phyloP scores from a whole-genome alignment of 1,140 invertebrate genomes.

The Heterodera carotae region DNA sequence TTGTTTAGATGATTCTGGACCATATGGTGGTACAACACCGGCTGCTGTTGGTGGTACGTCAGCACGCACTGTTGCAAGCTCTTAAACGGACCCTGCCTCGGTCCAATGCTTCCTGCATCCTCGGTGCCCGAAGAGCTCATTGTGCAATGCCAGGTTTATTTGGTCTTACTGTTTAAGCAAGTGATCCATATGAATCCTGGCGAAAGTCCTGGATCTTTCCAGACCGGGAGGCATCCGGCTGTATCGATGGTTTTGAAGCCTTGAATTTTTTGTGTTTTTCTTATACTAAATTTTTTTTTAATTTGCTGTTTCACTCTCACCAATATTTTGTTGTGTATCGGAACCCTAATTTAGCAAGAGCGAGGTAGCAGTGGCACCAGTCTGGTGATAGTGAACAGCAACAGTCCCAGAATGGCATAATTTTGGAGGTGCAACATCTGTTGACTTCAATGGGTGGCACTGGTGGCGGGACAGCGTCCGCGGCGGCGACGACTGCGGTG shows the following conservation, averaged over 20 bases:
- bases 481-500: background rate
- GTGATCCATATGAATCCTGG: too few species aligned
- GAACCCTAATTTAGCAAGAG: too few species aligned
- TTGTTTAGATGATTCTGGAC: constrained; percentile 23
- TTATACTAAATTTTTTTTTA: too few species aligned
- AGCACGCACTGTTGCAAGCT: background rate
- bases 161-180: too few species aligned
- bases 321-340: too few species aligned
- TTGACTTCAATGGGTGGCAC: constrained; percentile 73
- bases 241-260: too few species aligned
- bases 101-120: constrained; percentile 68
- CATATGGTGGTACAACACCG: constrained; percentile 25
- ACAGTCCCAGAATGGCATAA: constrained; percentile 89
- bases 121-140: constrained; percentile 70
- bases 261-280: too few species aligned
- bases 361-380: constrained; percentile 67
- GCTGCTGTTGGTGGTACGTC: constrained; percentile 22
- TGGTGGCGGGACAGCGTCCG: constrained; percentile 28
- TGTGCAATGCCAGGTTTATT: constrained; percentile 58
- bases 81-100: constrained; percentile 26
- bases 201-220: too few species aligned
- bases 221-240: too few species aligned
- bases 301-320: too few species aligned
- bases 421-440: constrained; percentile 93
- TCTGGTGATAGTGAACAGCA: too few species aligned